These are phyloP conservation scores for Drosophila mimetica DNA, from an alignment of 2,888 invertebrate genomes.

Conservation along the genomic window DNA sequence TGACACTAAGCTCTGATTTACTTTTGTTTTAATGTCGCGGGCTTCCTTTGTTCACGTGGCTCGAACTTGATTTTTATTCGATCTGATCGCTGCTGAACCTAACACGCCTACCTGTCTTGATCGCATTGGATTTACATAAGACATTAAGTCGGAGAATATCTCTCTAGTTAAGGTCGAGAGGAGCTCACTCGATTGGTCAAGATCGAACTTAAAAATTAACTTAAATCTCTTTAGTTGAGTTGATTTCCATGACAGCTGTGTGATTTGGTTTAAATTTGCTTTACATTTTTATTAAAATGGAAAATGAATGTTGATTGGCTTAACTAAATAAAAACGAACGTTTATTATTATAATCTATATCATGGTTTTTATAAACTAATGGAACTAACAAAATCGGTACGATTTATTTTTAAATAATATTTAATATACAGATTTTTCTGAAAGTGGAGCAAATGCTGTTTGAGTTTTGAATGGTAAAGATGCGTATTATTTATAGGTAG, in stretches of 20 bases:
- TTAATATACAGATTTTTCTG: background rate
- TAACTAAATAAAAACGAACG: constrained; percentile 9
- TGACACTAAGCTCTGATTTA: constrained; percentile 83
- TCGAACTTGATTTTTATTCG: constrained; percentile 63
- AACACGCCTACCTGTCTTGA: constrained; percentile 59
- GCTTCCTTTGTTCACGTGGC: constrained; percentile 56
- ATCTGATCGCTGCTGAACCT: constrained; percentile 54
- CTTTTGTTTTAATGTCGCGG: constrained; percentile 82
- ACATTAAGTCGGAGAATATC: constrained; percentile 38
- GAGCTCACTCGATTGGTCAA: constrained; percentile 27
- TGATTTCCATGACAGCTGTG: constrained; percentile 23
- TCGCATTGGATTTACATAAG: constrained; percentile 70
- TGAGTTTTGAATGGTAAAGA: no score
- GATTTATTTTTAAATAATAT: background rate
- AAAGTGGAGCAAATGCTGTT: background rate
- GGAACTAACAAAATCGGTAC: background rate
- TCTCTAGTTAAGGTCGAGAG: constrained; percentile 19
- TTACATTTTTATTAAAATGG: constrained; percentile 6
- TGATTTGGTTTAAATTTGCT: constrained; percentile 14
- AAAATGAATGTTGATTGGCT: constrained; percentile 17
- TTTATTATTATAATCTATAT: background rate
- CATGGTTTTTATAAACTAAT: constrained; percentile 5
- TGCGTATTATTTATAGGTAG: no score
- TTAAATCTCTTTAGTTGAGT: constrained; percentile 21
- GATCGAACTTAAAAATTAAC: constrained; percentile 8